Base-by-base conservation (phyloP, 92 coral and sea anemone species). In the Epizoanthus rinbou region DNA sequence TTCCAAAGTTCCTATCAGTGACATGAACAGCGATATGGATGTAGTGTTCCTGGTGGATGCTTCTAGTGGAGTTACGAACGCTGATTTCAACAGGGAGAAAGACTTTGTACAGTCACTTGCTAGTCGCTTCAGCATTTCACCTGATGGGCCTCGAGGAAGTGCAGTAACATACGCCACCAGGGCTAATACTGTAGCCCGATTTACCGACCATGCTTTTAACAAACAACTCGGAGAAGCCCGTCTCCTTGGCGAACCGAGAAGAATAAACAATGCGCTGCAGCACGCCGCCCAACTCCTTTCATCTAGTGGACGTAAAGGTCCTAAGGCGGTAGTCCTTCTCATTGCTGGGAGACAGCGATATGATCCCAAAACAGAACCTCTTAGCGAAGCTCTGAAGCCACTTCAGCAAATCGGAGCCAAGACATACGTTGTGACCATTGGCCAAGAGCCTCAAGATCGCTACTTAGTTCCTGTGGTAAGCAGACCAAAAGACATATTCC, bases 401-500 rank as follows among this genome's bases (percentile, higher is more conserved):
- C 82, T 86, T 52, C 86, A 80, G 23, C 69, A 74, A 73, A 73
- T 80, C 14, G 89, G 89, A 52, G 86, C 59, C n/a, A 17, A 84
- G 43, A 81, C 81, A 28, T 86, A 86, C 86, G 81, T 86, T 14
- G 89, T 86, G 15, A 62, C 81, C 18, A 63, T 86, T 35, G 89
- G 89, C 13, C 64, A 64, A 3, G 60, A 64, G 7, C 79, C 73
- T 8, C 57, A 65, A 45, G 47, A 72, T 17, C 58, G 31, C 25
- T n/a, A 50, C 80, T 54, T 74, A 74, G 64, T 56, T 15, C 69
- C 78, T 8, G 64, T 89, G 60, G 93, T 92, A 6, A 35, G 53
- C 47, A 88, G 92, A 37, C 75, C 91, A 21, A 65, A 74, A 62
- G 91, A 92, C 59, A 73, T 92, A 41, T 92, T 89, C 64, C 67